Evolutionary conservation across 2,888 invertebrate genomes (phyloP), one percentile per base, ranked within the genome.

Genomic region (Thereva unica): DNA sequence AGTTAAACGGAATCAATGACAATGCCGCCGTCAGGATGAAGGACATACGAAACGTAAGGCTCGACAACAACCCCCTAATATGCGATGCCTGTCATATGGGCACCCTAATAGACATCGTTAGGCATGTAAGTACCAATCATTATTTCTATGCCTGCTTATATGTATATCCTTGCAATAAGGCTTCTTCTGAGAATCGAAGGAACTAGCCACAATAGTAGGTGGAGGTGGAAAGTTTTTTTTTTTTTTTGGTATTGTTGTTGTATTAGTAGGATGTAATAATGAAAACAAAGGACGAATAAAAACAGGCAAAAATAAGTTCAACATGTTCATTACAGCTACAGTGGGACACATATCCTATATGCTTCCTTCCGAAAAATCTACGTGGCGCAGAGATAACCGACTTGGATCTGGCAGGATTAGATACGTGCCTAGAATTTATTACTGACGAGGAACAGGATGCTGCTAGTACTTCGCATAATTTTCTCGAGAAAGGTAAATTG

Each of bases 1-100:
- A 85, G 75, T 81, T 92, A 71, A 84, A 85, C 71, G 86, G 87
- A 50, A 80, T 81, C 70, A 79, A 78, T 71, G 79, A 78, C 71
- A 78, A 79, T 66, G 76, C 79, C 2, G 80, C 76, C 4, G 67
- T 78, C 10, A 74, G 78, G 49, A 79, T 81, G 67, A 78, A 80
- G 69, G 75, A 75, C 63, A 81, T 81, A 70, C 79, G 80, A 35
- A 79, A 81, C 72, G 80, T 81, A 59, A 73, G 77, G 7, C 75
- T 81, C 70, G 81, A 81, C 69, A 79, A 80, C 71, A 81, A 81
- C 76, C 81, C 82, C 53, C 73, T 81, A 71, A 80, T 81, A 72
- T 81, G 81, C 74, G 81, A 81, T 71, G 77, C 77, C 67, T 81
- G 81, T 73, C 81, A 80, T 72, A 79, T 81, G 80, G 81, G 81